Conservation (phyloP, 37 sponge, comb jelly and placozoan species). For the Amphimedon queenslandica region DNA sequence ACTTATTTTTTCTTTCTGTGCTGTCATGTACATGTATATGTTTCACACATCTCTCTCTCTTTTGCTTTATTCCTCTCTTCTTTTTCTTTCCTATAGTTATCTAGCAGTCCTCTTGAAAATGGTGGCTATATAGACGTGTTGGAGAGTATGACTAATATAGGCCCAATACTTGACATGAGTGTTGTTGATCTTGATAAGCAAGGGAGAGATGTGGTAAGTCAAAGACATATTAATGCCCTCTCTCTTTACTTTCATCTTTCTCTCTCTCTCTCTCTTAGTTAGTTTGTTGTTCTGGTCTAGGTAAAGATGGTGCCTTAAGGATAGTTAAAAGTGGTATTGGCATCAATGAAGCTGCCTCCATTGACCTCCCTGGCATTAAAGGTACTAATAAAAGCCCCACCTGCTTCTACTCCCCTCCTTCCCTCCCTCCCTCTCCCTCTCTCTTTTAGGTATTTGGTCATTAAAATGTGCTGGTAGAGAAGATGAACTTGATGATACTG, state of each 20-base stretch:
- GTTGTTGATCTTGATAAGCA: constrained; percentile 90
- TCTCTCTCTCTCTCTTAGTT: constrained; percentile 45
- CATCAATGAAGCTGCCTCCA: constrained; percentile 79
- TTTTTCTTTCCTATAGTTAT: background rate
- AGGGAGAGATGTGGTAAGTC: constrained; percentile 74
- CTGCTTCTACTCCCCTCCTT: background rate
- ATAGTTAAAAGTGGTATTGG: constrained; percentile 90
- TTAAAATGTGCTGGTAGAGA: constrained; percentile 23
- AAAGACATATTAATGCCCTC: background rate
- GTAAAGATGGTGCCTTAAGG: constrained; percentile 79
- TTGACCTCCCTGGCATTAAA: constrained; percentile 73
- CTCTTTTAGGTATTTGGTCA: constrained; percentile 68
- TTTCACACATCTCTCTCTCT: background rate
- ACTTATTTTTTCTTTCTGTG: too few species aligned
- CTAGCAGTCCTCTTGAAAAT: constrained; percentile 10
- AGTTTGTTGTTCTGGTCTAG: constrained; percentile 84
- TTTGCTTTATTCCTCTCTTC: constrained; percentile 1
- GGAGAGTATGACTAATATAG: constrained; percentile 73
- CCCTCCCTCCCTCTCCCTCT: background rate
- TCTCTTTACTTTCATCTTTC: too few species aligned
- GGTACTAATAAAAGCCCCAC: constrained; percentile 11
- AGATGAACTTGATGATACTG: constrained; percentile 48
- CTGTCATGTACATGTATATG: too few species aligned
- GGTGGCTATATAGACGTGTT: constrained; percentile 76
- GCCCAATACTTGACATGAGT: constrained; percentile 89